A percentile compares a stretch with the other conserved stretches of the same genome.
phyloP scores from a whole-genome alignment of 2,797 vertebrate species.

The Gambusia yucatana region DNA sequence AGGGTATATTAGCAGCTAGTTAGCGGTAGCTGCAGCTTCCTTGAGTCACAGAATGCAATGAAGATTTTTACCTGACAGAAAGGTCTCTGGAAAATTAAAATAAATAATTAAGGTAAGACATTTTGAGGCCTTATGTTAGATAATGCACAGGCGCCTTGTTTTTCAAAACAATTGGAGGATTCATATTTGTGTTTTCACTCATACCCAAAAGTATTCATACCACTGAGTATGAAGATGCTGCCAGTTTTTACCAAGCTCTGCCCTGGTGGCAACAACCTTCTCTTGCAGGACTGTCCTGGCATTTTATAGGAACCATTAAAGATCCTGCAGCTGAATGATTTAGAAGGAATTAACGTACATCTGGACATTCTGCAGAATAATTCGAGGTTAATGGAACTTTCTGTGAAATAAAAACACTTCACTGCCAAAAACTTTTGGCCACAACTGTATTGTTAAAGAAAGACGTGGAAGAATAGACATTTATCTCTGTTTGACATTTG shows the following conservation, averaged over 20 bases:
- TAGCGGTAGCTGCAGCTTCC: too few relatives aligned
- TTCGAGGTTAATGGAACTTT: neutral
- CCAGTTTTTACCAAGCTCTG: neutral
- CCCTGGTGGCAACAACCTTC: neutral
- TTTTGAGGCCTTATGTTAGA: too few relatives aligned
- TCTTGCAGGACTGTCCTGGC: neutral
- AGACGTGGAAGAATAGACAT: neutral
- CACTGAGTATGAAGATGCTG: neutral
- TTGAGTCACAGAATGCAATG: too few relatives aligned
- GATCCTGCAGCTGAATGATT: neutral
- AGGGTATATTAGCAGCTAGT: too few relatives aligned
- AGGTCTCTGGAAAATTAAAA: too few relatives aligned
- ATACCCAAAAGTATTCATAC: neutral
- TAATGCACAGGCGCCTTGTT: neutral
- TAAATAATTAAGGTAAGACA: too few relatives aligned
- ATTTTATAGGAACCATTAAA: neutral
- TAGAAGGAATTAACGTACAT: neutral
- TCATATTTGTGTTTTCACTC: neutral
- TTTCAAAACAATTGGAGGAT: neutral
- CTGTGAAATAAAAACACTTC: neutral
- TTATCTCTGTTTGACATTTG: constrained; percentile 25
- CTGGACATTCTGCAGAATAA: neutral
- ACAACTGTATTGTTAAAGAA: neutral
- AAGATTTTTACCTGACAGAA: too few relatives aligned
- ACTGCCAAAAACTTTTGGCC: neutral